Base-by-base conservation (phyloP, 2,888 invertebrate species). In the Eulithis testata region DNA sequence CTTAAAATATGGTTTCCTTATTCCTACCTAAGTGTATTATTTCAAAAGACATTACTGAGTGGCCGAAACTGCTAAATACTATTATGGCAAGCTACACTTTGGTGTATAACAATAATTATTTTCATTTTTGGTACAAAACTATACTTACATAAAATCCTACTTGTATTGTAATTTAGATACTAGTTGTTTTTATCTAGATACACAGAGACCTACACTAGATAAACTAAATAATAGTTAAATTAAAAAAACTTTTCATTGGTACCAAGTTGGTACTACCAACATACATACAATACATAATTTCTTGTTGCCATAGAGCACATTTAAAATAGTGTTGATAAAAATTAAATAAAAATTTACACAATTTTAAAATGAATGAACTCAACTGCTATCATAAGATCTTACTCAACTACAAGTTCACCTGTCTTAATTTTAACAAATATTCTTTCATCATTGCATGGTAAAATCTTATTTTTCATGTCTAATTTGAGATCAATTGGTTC, bases 11-110 rank as follows among this genome's bases (percentile, higher is more conserved):
- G 49, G 47, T 14, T 49, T 14, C 14, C 50, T 56, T 7, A 36
- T n/a, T 51, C 40, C 36, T 52, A 9, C 9, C 8, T 7, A 47
- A 8, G 14, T 12, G 0, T 45, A n/a, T 12, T 21, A 21, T n/a
- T 11, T 11, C 40, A 40, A 40, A 8, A 40, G 40, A 11, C 40
- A 40, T 40, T 40, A 8, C 2, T 37, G 83, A 83, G 80, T 83
- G 80, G 78, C 82, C 83, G 78, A 81, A 75, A 82, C 75, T 75
- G 75, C 73, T 85, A 81, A 78, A 83, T 82, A 83, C 90, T 91
- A 91, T 87, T 91, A 93, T 93, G 93, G 93, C 93, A 93, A 92
- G 90, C 85, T 88, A 87, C 78, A 86, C 91, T 93, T 93, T 92
- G 92, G 92, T 90, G 86, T 89, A 82, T 83, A 87, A 83, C 85